These are phyloP conservation scores for Charina bottae DNA, from an alignment of 2,113 vertebrate species.

Conservation along the genomic window DNA sequence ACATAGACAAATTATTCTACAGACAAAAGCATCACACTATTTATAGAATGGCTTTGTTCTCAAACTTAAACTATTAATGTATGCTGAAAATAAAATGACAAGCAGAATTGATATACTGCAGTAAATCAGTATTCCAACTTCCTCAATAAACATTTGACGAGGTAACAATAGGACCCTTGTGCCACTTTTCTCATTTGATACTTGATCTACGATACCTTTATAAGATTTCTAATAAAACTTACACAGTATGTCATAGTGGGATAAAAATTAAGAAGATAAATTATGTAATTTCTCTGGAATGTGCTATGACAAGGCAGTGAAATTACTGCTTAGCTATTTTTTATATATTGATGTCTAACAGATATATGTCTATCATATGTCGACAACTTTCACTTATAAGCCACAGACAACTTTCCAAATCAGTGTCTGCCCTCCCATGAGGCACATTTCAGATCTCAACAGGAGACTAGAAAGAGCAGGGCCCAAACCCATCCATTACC, in stretches of 20 bases:
- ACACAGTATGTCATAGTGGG: conserved; percentile 7
- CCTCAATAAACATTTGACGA: conserved; percentile 40
- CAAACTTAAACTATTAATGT: conserved; percentile 49
- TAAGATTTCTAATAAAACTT: conserved; percentile 39
- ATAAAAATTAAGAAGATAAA: conserved; percentile 46
- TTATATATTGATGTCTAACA: conserved; percentile 18
- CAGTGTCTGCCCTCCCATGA: neutral
- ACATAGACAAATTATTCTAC: conserved; percentile 21
- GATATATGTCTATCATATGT: neutral
- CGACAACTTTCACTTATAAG: neutral
- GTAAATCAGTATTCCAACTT: conserved; percentile 30
- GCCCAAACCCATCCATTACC: neutral
- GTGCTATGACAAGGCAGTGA: conserved; percentile 36
- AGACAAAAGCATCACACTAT: conserved; percentile 45
- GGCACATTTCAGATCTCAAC: neutral
- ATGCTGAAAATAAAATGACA: conserved; percentile 49
- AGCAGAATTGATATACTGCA: conserved; percentile 34
- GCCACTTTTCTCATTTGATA: conserved; percentile 26
- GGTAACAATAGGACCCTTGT: conserved; percentile 39
- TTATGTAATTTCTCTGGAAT: conserved; percentile 31
- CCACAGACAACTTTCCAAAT: neutral
- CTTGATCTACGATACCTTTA: neutral
- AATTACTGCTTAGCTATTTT: conserved; percentile 33
- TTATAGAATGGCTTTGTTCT: conserved; percentile 46
- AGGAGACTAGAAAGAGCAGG: neutral